These are phyloP conservation scores for Capra hircus DNA, from an alignment of 2,113 vertebrate species.

Conservation along the genomic window DNA sequence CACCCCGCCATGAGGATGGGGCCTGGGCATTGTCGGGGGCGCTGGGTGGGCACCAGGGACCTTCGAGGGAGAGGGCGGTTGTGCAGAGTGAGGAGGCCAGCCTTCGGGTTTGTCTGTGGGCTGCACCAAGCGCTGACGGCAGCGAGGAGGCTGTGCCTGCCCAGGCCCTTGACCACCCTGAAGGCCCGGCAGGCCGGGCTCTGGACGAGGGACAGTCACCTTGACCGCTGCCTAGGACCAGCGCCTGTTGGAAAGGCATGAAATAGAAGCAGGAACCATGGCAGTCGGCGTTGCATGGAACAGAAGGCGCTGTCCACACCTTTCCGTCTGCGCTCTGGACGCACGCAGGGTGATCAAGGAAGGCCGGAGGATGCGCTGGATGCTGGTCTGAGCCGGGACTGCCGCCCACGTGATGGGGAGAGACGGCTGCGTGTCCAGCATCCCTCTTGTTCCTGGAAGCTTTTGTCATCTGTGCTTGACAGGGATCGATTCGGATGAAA, in stretches of 20 bases:
- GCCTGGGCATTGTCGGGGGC: neutral
- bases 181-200: neutral
- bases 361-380: fast-evolving
- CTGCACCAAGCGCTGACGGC: fast-evolving
- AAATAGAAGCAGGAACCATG: neutral
- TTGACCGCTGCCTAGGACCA: fast-evolving
- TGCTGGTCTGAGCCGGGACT: neutral
- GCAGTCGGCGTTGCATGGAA: fast-evolving
- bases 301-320: fast-evolving
- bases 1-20: fast-evolving
- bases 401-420: neutral
- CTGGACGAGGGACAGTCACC: neutral
- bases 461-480: neutral
- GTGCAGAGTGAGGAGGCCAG: fast-evolving
- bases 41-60: too few relatives aligned
- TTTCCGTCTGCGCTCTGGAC: fast-evolving
- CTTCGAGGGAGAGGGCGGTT: fast-evolving
- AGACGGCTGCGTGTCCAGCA: fast-evolving
- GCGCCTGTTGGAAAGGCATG: fast-evolving
- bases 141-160: fast-evolving
- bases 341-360: fast-evolving
- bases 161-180: too few relatives aligned
- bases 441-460: neutral
- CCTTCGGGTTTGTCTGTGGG: neutral
- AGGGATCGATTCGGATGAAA: neutral